phyloP scores from a whole-genome alignment of 2,113 vertebrate genomes.

The Phaetusa simplex region DNA sequence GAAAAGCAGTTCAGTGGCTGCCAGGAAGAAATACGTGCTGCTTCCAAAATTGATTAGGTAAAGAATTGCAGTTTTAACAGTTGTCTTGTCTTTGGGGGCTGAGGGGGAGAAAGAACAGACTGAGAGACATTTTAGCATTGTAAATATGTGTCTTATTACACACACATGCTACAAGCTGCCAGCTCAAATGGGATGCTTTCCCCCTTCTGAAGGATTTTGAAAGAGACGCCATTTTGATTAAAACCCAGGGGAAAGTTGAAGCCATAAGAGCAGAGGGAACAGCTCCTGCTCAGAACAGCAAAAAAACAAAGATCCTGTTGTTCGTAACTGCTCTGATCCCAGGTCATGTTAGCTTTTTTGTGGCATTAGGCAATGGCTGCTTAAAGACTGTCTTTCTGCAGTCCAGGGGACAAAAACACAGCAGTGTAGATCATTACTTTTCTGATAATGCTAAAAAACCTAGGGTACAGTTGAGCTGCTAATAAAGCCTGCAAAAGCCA shows the following conservation, averaged over 20 bases:
- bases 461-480: slow-evolving; percentile 6
- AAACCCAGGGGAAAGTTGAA: neutral
- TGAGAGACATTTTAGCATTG: neutral
- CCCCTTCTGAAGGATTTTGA: neutral
- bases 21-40: neutral
- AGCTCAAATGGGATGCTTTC: neutral
- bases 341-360: slow-evolving; percentile 15
- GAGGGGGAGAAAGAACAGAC: neutral
- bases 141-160: neutral
- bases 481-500: slow-evolving; percentile 22
- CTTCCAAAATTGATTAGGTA: neutral
- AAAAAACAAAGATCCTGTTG: slow-evolving; percentile 45
- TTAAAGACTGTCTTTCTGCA: slow-evolving; percentile 17
- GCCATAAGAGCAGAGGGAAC: neutral
- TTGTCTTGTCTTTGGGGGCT: neutral
- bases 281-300: neutral
- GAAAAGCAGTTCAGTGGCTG: neutral
- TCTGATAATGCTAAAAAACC: neutral
- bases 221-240: neutral
- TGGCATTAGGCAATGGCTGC: slow-evolving; percentile 1
- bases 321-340: slow-evolving; percentile 30
- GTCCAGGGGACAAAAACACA: slow-evolving; percentile 29
- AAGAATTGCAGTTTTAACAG: neutral
- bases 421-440: slow-evolving; percentile 41
- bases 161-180: neutral